These are phyloP conservation scores for Scaptomyza parva DNA, from an alignment of 2,888 invertebrate genomes.

Conservation along the genomic window DNA sequence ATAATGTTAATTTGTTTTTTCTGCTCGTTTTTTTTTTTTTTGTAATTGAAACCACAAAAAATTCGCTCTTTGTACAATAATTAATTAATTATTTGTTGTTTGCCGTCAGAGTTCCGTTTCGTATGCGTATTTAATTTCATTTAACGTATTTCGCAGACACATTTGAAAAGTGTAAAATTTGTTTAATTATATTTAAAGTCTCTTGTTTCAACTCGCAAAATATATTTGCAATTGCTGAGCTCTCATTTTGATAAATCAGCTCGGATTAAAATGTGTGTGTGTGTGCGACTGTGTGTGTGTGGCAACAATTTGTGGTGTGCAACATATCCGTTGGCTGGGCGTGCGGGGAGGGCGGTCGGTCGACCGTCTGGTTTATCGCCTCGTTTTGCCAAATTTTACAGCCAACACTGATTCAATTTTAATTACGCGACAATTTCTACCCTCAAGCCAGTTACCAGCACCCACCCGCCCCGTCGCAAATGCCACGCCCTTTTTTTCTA, in stretches of 20 bases:
- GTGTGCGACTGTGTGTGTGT: neutral
- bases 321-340: conserved; percentile 8
- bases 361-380: conserved; percentile 8
- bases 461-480: neutral
- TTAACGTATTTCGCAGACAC: neutral
- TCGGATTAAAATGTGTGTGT: neutral
- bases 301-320: neutral
- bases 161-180: neutral
- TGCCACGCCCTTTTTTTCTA: conserved; percentile 35
- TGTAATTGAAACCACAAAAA: too few species aligned
- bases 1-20: neutral
- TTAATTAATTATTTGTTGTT: neutral
- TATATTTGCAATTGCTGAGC: neutral
- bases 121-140: neutral
- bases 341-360: too few species aligned
- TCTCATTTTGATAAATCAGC: neutral
- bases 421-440: conserved; percentile 52
- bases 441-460: neutral
- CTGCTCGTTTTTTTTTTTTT: conserved; percentile 1
- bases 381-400: conserved; percentile 16
- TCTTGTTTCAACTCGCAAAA: neutral
- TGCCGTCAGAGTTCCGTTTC: neutral
- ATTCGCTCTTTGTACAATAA: neutral
- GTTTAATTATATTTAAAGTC: neutral
- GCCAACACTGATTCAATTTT: conserved; percentile 49